These are phyloP conservation scores for Lepidurus arcticus DNA, from an alignment of 1,140 invertebrate species.

Conservation along the genomic window DNA sequence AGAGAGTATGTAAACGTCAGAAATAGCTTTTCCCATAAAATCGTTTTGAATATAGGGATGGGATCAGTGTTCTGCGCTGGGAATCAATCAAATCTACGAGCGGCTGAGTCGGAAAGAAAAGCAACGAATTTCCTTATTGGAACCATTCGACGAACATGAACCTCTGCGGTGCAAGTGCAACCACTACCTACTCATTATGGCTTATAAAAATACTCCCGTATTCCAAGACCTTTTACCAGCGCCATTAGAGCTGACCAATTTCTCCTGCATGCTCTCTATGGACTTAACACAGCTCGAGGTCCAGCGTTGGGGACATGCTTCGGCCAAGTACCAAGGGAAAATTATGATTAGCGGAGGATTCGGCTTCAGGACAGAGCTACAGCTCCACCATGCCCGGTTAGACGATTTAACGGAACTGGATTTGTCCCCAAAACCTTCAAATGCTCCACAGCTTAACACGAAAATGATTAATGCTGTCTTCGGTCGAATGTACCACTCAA, in stretches of 20 bases:
- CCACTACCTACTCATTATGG: conserved; percentile 50
- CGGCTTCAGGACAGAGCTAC: conserved; percentile 1
- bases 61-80: conserved; percentile 40
- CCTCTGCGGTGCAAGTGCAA: conserved; percentile 51
- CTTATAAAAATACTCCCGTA: conserved; percentile 38
- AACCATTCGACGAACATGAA: conserved; percentile 55
- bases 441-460: not conserved
- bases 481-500: not conserved
- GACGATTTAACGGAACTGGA: not conserved
- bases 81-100: conserved; percentile 48
- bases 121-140: conserved; percentile 44
- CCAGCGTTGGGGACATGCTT: not conserved
- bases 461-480: not conserved
- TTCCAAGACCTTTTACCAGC: not conserved
- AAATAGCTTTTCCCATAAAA: conserved; percentile 32
- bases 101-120: conserved; percentile 43
- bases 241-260: not conserved
- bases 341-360: not conserved
- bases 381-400: not conserved
- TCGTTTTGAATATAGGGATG: conserved; percentile 45
- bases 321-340: not conserved
- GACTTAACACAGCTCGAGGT: not conserved
- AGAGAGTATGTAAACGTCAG: conserved; percentile 41
- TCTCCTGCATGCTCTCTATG: not conserved
- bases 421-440: not conserved